Conservation (phyloP, 92 coral and sea anemone genomes). For the Umimayanthus chanpuru region DNA sequence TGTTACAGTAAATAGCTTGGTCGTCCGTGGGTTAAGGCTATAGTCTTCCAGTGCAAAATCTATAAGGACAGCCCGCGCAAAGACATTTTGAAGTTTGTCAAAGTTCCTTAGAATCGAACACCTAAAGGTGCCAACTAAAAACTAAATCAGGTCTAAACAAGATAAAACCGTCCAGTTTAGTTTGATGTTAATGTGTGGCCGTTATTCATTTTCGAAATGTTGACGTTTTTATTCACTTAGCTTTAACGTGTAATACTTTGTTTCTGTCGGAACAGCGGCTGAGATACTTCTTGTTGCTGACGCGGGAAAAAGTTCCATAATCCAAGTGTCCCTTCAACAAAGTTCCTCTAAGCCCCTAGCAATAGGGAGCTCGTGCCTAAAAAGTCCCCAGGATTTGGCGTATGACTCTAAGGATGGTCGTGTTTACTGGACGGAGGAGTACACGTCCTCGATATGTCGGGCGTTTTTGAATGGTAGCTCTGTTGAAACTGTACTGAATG, state of each 20-base stretch:
- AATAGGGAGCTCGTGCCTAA: neutral
- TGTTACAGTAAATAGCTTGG: too few relatives aligned
- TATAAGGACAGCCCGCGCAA: too few relatives aligned
- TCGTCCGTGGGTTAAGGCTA: too few relatives aligned
- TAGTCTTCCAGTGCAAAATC: too few relatives aligned
- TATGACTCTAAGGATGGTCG: conserved; percentile 21
- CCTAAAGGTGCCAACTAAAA: too few relatives aligned
- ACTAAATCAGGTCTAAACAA: too few relatives aligned
- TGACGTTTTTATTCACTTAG: too few relatives aligned
- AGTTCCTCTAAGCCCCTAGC: neutral
- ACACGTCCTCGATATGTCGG: conserved; percentile 7
- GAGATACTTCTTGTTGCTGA: conserved; percentile 18
- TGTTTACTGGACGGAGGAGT: conserved; percentile 17
- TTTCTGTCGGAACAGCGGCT: conserved; percentile 14
- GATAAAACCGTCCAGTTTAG: too few relatives aligned
- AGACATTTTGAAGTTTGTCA: too few relatives aligned
- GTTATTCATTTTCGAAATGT: neutral
- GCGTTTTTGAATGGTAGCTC: conserved; percentile 5
- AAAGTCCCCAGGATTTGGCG: conserved; percentile 4
- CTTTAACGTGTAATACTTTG: neutral
- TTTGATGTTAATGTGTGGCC: too few relatives aligned
- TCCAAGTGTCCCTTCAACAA: neutral
- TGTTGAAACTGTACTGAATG: neutral
- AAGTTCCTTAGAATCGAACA: too few relatives aligned
- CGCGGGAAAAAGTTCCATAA: conserved; percentile 2